These are phyloP conservation scores for Volucella inflata DNA, from an alignment of 2,888 invertebrate genomes.

Conservation along the genomic window DNA sequence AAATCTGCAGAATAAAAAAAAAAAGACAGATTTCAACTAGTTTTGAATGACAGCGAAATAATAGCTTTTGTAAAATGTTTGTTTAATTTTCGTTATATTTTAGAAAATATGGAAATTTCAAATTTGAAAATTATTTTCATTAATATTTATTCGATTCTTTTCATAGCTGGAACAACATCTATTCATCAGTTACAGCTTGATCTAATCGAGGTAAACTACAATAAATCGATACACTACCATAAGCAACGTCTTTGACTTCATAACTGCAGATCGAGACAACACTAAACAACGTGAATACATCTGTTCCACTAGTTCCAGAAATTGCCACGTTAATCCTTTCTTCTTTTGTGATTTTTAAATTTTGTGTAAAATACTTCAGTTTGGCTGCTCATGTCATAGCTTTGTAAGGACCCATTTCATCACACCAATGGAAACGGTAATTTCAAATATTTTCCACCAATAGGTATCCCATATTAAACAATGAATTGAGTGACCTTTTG, in stretches of 20 bases:
- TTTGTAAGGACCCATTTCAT: slow-evolving; percentile 78
- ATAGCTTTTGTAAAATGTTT: too few relatives aligned
- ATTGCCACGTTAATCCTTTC: slow-evolving; percentile 78
- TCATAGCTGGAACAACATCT: slow-evolving; percentile 79
- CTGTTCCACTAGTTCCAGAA: slow-evolving; percentile 77
- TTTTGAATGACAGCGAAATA: too few relatives aligned
- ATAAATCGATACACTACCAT: neutral
- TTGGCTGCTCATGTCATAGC: slow-evolving; percentile 81
- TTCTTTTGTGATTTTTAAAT: slow-evolving; percentile 79
- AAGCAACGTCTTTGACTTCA: neutral
- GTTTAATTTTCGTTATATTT: too few relatives aligned
- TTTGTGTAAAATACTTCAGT: slow-evolving; percentile 79
- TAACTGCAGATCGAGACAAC: slow-evolving; percentile 40
- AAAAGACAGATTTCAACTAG: too few relatives aligned
- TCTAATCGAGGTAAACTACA: slow-evolving; percentile 76
- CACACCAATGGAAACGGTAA: neutral
- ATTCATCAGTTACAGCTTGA: slow-evolving; percentile 78
- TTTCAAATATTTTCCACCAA: slow-evolving; percentile 11
- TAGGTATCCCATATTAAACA: slow-evolving; percentile 81
- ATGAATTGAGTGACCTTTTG: slow-evolving; percentile 79
- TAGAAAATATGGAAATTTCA: slow-evolving; percentile 43
- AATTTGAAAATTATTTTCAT: slow-evolving; percentile 77
- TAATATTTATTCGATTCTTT: slow-evolving; percentile 79
- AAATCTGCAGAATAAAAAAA: too few relatives aligned
- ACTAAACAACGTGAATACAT: slow-evolving; percentile 1